Conservation (phyloP, 2,797 vertebrate species). For the Otolemur crassicaudatus region DNA sequence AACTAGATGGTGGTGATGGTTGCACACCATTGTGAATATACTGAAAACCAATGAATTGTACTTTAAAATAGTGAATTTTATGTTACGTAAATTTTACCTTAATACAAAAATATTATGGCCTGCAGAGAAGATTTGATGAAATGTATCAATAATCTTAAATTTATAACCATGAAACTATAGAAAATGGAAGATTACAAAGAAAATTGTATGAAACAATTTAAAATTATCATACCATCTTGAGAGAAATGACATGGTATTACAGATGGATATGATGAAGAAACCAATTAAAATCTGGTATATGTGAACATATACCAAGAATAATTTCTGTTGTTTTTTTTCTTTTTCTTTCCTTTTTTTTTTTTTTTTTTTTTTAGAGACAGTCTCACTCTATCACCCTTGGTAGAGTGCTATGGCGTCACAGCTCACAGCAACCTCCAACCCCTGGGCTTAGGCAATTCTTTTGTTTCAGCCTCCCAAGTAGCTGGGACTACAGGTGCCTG, state of each 20-base stretch:
- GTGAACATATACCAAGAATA: background rate
- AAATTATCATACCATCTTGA: background rate
- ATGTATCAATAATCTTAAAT: background rate
- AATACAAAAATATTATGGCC: background rate
- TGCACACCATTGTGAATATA: background rate
- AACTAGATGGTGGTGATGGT: background rate
- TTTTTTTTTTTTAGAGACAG: too few species aligned
- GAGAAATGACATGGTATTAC: background rate
- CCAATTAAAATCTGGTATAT: background rate
- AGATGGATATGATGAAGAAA: background rate
- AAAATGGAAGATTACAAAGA: background rate
- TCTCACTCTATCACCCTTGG: too few species aligned
- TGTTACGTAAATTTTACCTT: background rate
- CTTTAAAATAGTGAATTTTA: background rate
- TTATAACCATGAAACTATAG: background rate
- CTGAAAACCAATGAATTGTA: background rate
- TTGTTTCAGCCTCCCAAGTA: too few species aligned
- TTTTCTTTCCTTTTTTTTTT: too few species aligned
- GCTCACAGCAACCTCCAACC: too few species aligned
- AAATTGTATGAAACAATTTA: background rate
- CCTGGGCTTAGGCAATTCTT: too few species aligned
- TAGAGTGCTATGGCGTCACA: too few species aligned
- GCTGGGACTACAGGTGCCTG: too few species aligned
- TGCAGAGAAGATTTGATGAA: background rate
- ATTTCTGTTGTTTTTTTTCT: background rate